A percentile compares a stretch with the other conserved stretches of the same genome.
phyloP scores from a whole-genome alignment of 2,888 invertebrate species.

The Tupiocoris notatus region DNA sequence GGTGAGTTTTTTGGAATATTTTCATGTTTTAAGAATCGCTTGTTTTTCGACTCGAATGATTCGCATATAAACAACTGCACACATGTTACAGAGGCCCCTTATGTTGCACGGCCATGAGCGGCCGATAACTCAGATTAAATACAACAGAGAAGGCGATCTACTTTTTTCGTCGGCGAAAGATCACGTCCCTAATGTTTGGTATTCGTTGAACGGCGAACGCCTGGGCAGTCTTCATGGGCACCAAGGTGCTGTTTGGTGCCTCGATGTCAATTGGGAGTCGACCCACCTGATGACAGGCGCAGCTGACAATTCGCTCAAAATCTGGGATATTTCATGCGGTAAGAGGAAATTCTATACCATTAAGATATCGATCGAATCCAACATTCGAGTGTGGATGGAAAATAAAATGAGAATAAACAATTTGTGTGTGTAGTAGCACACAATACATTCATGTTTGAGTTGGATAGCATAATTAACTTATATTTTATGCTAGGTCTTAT shows the following conservation, averaged over 20 bases:
- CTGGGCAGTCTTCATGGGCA: constrained; percentile 96
- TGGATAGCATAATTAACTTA: too few species aligned
- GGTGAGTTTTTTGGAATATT: too few species aligned
- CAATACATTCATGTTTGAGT: too few species aligned
- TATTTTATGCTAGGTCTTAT: too few species aligned
- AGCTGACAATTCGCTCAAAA: constrained; percentile 85
- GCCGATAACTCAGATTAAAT: constrained; percentile 97
- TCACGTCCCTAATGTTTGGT: constrained; percentile 96
- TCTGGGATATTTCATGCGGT: constrained; percentile 85
- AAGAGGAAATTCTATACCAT: too few species aligned
- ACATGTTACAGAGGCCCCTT: constrained; percentile 78
- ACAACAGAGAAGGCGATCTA: constrained; percentile 96
- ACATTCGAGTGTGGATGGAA: too few species aligned
- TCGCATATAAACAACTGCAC: too few species aligned
- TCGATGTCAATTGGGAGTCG: constrained; percentile 96
- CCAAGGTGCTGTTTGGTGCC: constrained; percentile 95
- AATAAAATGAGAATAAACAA: too few species aligned
- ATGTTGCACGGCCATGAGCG: constrained; percentile 99
- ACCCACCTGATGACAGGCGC: constrained; percentile 87
- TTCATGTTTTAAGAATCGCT: too few species aligned
- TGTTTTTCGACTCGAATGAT: too few species aligned
- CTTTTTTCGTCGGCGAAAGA: constrained; percentile 96
- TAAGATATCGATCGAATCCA: too few species aligned
- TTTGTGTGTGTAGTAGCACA: too few species aligned
- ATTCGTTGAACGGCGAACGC: constrained; percentile 94